A percentile compares a stretch with the other conserved stretches of the same genome.
Conservation (phyloP, 2,797 vertebrate species). For the Tapirus indicus region DNA sequence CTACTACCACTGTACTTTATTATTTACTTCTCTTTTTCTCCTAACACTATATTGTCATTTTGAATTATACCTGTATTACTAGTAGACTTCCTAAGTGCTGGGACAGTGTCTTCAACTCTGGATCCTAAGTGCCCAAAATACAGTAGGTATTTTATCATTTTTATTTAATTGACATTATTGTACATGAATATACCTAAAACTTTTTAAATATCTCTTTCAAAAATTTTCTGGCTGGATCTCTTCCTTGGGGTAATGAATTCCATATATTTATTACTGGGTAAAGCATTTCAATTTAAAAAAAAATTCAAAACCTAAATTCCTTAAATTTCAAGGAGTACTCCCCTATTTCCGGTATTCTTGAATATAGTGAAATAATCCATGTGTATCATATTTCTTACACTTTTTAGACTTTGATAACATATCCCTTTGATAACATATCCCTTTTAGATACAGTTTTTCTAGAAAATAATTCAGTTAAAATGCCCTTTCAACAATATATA, state of each 20-base stretch:
- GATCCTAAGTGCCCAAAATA: background rate
- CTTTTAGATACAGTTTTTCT: background rate
- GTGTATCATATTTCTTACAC: background rate
- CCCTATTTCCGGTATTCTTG: background rate
- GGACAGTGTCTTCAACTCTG: background rate
- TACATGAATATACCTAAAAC: background rate
- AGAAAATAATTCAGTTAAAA: background rate
- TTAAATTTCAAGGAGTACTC: background rate
- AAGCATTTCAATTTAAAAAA: background rate
- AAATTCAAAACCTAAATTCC: background rate
- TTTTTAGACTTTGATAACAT: background rate
- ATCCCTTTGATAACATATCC: background rate
- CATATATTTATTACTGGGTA: background rate
- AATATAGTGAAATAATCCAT: background rate
- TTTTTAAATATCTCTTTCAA: background rate
- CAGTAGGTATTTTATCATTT: background rate
- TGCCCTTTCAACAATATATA: background rate
- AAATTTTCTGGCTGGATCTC: conserved; percentile 18
- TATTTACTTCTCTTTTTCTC: background rate
- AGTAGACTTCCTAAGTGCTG: background rate
- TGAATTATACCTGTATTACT: background rate
- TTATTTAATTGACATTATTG: background rate
- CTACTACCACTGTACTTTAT: background rate
- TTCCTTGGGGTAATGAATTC: background rate
- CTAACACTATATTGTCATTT: background rate